Evolutionary conservation across 2,113 vertebrate genomes (phyloP).

Genomic region (Hydrochoerus hydrochaeris): DNA sequence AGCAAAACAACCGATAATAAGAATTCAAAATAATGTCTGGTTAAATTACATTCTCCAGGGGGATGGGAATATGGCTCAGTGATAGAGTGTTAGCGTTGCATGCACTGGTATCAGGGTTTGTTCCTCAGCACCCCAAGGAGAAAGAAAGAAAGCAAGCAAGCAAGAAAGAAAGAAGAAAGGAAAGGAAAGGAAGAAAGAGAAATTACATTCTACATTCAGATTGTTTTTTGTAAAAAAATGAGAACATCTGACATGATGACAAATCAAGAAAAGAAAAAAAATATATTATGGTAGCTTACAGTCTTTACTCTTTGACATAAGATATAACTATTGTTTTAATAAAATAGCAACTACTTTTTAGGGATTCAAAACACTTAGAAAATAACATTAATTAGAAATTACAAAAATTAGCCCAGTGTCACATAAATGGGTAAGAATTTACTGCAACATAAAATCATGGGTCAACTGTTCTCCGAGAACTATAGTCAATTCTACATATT

Average conservation of each 20-base stretch:
- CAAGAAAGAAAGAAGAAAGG: not conserved
- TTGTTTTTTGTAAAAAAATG: conserved; percentile 11
- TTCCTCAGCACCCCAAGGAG: not conserved
- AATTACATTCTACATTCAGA: not conserved
- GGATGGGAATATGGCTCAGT: not conserved
- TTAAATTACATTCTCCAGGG: not conserved
- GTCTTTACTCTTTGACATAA: not conserved
- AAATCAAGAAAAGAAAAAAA: not conserved
- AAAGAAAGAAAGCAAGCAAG: no score
- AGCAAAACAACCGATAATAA: conserved; percentile 19
- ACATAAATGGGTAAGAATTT: conserved; percentile 19
- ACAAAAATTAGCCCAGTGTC: not conserved
- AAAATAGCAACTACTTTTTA: not conserved
- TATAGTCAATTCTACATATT: not conserved
- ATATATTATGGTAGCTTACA: not conserved
- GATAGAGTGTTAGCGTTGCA: not conserved
- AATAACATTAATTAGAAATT: conserved; percentile 34
- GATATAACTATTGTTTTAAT: not conserved
- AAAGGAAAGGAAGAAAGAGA: no score
- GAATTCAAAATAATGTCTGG: not conserved
- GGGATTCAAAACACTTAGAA: not conserved
- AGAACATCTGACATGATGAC: conserved; percentile 15
- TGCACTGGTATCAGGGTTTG: not conserved
- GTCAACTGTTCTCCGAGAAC: conserved; percentile 11
- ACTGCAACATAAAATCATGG: conserved; percentile 15